Evolutionary conservation across 2,888 invertebrate genomes (phyloP), one percentile per base, ranked within the genome.

Genomic region (Erebia aethiops): DNA sequence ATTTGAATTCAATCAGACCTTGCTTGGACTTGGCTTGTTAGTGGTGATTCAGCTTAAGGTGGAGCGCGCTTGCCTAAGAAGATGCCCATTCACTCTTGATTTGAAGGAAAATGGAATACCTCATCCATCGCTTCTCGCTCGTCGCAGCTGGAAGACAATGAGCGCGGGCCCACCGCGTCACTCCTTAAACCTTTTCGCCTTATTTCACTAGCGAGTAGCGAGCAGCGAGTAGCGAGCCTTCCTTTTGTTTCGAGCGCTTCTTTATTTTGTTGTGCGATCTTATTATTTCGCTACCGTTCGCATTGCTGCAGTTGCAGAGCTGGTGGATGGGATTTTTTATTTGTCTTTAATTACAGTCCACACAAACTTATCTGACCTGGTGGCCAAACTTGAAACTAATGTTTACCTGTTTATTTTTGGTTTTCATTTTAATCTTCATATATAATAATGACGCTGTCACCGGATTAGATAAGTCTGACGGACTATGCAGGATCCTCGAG

Each of bases 271-370:
- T 89, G 90, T 85, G 89, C 89, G 91, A 91, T 92, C 92, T 93
- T 93, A 93, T 93, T 93, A 93, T 92, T 92, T 92, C 86, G 92
- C 92, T 92, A 92, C 92, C 91, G 92, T 91, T 90, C 88, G 87
- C 89, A 85, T 86, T 87, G 90, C 87, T 84, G 82, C 43, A 62
- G 9, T 21, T 8, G 7, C 14, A 46, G 62, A 62, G 62, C 62
- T 21, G 49, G 46, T 5, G 21, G 21, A 2, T 13, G 13, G 1
- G 10, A 13, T 13, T 21, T 61, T 46, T 0, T 16, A 46, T 46
- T 11, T 21, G 11, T 49, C 49, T 62, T 21, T 4, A 26, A 10
- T 10, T n/a, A 4, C 13, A 14, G n/a, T n/a, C 4, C 5, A n/a
- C 1, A 4, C n/a, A 35, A 35, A 35, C 35, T 7, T 35, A 35